Evolutionary conservation across 2,888 invertebrate genomes (phyloP), one percentile per base, ranked within the genome.

Genomic region (Quadroppia sp.): DNA sequence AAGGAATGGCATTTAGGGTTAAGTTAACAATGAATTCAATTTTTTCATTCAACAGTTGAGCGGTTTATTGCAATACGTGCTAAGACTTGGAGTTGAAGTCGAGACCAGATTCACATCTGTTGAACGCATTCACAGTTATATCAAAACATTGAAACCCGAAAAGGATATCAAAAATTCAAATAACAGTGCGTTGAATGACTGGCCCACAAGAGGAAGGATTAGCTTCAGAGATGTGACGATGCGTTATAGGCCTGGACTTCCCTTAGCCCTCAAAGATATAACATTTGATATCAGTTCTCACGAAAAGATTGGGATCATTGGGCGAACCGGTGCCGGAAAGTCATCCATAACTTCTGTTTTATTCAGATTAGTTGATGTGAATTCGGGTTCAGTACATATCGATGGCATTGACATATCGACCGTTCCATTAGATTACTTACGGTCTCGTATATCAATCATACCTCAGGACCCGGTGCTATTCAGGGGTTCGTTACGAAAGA

Each of bases 401-500:
- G 87, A 87, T 77, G 84, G 82, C 40, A 78, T 85, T 4, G 85
- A 87, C 78, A 84, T 86, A 72, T 79, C 81, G 6, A 79, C 79
- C 7, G 79, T 86, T 17, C 83, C 83, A 0, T 80, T 87, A 64
- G 81, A 84, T 56, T 82, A 84, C 74, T 81, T 88, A 20, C 82
- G 88, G 70, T 83, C 82, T 40, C 81, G 81, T 64, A 78, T 86
- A 48, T 84, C 85, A 15, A 82, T 85, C 59, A 86, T 88, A 76
- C 87, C 88, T 9, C 88, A 88, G 79, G 87, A 88, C 79, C 87
- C 88, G 0, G 84, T 87, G 2, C 81, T 88, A 15, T 88, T 88
- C 79, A 84, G 84, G 36, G 87, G 87, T 53, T 86, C 86, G 2
- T 77, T 56, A 76, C 82, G 82, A 72, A 82, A 82, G 75, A 83